Conservation (phyloP, 2,888 invertebrate genomes). For the Mimachlamys varia region DNA sequence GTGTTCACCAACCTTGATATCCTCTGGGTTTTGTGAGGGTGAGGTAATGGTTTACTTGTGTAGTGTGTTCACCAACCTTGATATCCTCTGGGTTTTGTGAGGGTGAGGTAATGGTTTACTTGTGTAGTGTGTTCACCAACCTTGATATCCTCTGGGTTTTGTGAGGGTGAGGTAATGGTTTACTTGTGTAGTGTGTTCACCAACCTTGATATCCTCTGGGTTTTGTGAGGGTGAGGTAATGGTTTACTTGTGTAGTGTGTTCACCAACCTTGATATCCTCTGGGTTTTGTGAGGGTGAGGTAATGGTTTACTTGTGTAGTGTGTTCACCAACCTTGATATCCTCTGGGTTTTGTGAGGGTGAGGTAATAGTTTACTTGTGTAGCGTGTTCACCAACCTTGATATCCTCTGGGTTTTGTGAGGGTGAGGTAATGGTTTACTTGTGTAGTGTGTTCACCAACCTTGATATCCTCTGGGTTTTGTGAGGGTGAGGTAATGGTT, state of each 20-base stretch:
- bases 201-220: conserved; percentile 73
- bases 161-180: conserved; percentile 88
- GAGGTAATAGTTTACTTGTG: conserved; percentile 90
- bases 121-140: too few species aligned
- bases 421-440: conserved; percentile 93
- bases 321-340: conserved; percentile 56
- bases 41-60: conserved; percentile 94
- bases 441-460: background rate
- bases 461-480: too few species aligned
- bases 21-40: conserved; percentile 71
- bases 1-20: too few species aligned
- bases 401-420: too few species aligned
- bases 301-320: conserved; percentile 87
- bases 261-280: conserved; percentile 61
- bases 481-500: too few species aligned
- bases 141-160: conserved; percentile 73
- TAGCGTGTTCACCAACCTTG: conserved; percentile 54
- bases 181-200: too few species aligned
- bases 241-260: conserved; percentile 82
- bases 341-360: too few species aligned
- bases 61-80: too few species aligned
- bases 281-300: too few species aligned
- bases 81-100: conserved; percentile 73
- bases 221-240: conserved; percentile 85
- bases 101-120: conserved; percentile 90